Evolutionary conservation across 2,113 vertebrate genomes (phyloP).

Genomic region (Leucopsar rothschildi): DNA sequence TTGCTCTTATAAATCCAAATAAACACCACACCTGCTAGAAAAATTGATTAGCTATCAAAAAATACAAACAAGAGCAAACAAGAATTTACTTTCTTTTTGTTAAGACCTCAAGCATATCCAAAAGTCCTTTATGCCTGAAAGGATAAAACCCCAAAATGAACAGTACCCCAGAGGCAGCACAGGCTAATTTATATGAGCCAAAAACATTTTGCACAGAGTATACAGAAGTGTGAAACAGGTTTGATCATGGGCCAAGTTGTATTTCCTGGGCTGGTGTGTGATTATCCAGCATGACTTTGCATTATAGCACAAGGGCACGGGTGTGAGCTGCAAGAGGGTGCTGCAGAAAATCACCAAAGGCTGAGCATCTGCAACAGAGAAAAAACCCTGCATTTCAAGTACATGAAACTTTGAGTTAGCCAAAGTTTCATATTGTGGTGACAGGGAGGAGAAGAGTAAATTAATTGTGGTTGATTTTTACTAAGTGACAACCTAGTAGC

Average conservation of each 20-base stretch:
- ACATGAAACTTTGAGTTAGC: neutral
- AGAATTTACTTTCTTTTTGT: neutral
- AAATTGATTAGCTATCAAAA: neutral
- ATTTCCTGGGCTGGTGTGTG: conserved; percentile 1
- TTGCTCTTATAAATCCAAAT: neutral
- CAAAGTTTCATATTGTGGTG: neutral
- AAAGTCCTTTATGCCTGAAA: neutral
- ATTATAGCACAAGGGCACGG: neutral
- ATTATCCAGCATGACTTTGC: conserved; percentile 56
- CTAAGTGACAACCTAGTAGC: neutral
- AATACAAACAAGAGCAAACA: neutral
- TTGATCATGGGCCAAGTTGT: conserved; percentile 2
- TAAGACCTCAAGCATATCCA: neutral
- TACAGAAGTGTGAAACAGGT: neutral
- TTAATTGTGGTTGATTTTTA: neutral
- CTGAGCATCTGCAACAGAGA: neutral
- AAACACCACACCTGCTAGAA: neutral
- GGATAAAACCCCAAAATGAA: neutral
- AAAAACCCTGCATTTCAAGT: neutral
- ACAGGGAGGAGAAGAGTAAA: neutral
- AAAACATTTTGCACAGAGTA: neutral
- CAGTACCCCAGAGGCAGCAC: neutral
- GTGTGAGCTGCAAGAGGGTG: neutral
- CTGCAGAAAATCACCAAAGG: neutral
- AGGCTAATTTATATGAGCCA: neutral